phyloP scores from a whole-genome alignment of 1,140 invertebrate genomes.

The Drosophila pandora region DNA sequence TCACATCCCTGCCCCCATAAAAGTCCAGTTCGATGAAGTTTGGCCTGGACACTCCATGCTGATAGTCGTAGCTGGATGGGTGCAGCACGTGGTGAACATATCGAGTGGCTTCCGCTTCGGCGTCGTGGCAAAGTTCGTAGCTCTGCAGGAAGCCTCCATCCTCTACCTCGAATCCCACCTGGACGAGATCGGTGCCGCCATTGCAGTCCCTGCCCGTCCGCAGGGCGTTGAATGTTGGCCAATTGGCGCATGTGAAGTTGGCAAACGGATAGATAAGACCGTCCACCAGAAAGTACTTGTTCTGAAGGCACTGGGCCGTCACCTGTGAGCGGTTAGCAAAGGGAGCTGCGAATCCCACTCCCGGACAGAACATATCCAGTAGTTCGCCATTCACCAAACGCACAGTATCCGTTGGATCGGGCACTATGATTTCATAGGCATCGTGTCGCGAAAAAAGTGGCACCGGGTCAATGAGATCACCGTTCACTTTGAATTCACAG shows the following conservation, averaged over 20 bases:
- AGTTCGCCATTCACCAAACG: slow-evolving; percentile 63
- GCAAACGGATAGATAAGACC: slow-evolving; percentile 65
- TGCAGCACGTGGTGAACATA: slow-evolving; percentile 83
- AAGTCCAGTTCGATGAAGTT: slow-evolving; percentile 68
- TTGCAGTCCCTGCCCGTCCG: slow-evolving; percentile 76
- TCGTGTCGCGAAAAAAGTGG: slow-evolving; percentile 62
- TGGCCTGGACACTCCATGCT: slow-evolving; percentile 77
- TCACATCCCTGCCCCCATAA: slow-evolving; percentile 74
- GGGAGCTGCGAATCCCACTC: slow-evolving; percentile 51
- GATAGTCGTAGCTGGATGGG: slow-evolving; percentile 73
- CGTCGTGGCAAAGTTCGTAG: slow-evolving; percentile 84
- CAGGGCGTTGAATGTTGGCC: slow-evolving; percentile 70
- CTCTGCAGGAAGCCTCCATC: slow-evolving; percentile 78
- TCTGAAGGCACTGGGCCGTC: slow-evolving; percentile 72
- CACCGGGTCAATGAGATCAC: slow-evolving; percentile 73
- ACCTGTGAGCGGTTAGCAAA: slow-evolving; percentile 57
- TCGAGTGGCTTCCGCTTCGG: slow-evolving; percentile 75
- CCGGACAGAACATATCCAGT: slow-evolving; percentile 74
- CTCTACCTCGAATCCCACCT: slow-evolving; percentile 76
- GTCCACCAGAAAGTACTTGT: slow-evolving; percentile 72
- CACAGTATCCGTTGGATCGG: slow-evolving; percentile 70
- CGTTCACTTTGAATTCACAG: slow-evolving; percentile 71
- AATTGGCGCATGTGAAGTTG: slow-evolving; percentile 68
- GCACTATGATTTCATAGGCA: slow-evolving; percentile 63
- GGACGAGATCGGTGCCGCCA: slow-evolving; percentile 72